Base-by-base conservation (phyloP, 2,888 invertebrate species). In the Drosophila phalerata region DNA sequence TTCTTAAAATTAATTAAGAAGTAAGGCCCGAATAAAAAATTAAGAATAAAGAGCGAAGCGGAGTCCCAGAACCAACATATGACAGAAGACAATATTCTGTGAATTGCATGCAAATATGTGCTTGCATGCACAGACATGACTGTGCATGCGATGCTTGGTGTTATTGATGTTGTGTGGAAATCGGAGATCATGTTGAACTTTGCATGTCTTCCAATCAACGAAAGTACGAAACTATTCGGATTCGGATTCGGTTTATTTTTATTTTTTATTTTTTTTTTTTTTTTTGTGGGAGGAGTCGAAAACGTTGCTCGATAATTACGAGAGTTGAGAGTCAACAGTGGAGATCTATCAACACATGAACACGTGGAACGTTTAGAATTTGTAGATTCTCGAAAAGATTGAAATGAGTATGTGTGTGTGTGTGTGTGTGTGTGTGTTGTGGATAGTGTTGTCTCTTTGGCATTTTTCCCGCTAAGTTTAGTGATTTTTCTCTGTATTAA, bases 121-220 rank as follows among this genome's bases (percentile, higher is more conserved):
- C 37, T 37, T 37, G 37, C 37, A 37, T 17, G 13, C 49, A 15
- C 22, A 22, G 4, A 22, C 47, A 28, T n/a, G 58, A 30, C 25
- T 25, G 34, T 49, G 15, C 30, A 61, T 51, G 51, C 25, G 22
- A 32, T 55, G 42, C 22, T 45, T 45, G 11, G 22, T 22, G 13
- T 3, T 51, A 51, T n/a, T 43, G 15, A 13, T 34, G 30, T 52
- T 34, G 51, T 9, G 38, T 40, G 28, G 9, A 17, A 22, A 28
- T 42, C 5, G 5, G 5, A 32, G 51, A 67, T 71, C 55, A 47
- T 28, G 45, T 15, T 34, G 34, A 56, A 17, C 45, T 34, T 75
- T 47, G 75, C 75, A 64, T 76, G 75, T 58, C 64, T 76, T 75
- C 47, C 22, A 53, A 43, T 43, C 8, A 43, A 64, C 25, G n/a